Evolutionary conservation across 2,888 invertebrate species (phyloP).

Genomic region (Drosophila neutralis): DNA sequence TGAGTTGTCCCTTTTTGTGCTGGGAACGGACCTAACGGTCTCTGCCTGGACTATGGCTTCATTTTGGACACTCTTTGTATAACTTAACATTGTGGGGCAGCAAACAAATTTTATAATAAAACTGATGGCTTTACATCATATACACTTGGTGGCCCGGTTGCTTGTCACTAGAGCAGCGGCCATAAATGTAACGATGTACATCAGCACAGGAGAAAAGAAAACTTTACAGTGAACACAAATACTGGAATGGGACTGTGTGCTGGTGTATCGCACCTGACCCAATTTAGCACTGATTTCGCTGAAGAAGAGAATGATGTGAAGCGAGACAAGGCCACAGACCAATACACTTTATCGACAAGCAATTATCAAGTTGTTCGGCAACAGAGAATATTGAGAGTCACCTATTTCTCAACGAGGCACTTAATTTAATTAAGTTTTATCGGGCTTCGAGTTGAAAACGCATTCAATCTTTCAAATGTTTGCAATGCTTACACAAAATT

Average conservation of each 20-base stretch:
- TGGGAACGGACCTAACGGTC: conserved; percentile 9
- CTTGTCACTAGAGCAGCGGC: conserved; percentile 34
- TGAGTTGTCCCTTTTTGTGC: conserved; percentile 52
- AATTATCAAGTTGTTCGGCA: not conserved
- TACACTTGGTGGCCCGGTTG: conserved; percentile 49
- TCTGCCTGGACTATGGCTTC: conserved; percentile 61
- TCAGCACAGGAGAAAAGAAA: conserved; percentile 37
- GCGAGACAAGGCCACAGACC: conserved; percentile 5
- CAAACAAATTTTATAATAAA: conserved; percentile 54
- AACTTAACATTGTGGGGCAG: conserved; percentile 45
- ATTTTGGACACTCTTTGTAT: conserved; percentile 62
- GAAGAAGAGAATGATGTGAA: conserved; percentile 39
- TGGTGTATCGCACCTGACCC: conserved; percentile 54
- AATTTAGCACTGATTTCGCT: conserved; percentile 46
- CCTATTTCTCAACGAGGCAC: not conserved
- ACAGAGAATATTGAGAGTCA: not conserved
- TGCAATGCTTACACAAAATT: not conserved
- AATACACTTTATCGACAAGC: conserved; percentile 21
- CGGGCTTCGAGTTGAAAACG: not conserved
- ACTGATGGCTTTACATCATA: conserved; percentile 34
- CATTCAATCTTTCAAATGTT: not conserved
- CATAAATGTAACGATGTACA: conserved; percentile 67
- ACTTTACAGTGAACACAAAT: conserved; percentile 50
- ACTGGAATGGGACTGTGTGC: not conserved
- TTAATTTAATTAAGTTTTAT: conserved; percentile 13